Percentiles rank a stretch among this genome's conserved stretches.
Conservation (phyloP, 2,888 invertebrate genomes). For the Maniola hyperantus region DNA sequence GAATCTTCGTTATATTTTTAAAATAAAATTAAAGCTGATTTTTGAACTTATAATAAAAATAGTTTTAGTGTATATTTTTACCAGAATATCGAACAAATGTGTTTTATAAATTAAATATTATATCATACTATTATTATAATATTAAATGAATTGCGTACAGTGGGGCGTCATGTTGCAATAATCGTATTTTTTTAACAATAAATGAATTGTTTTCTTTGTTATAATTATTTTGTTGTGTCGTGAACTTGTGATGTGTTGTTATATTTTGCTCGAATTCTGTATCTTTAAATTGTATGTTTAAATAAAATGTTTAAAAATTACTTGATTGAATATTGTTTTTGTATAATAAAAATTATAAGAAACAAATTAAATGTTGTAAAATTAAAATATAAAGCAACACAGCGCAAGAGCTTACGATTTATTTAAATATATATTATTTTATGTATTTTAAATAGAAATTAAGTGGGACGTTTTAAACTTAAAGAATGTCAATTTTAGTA, state of each 20-base stretch:
- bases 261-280: conserved; percentile 55
- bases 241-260: conserved; percentile 37
- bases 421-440: background rate
- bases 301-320: background rate
- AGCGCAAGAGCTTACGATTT: conserved; percentile 21
- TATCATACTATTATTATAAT: conserved; percentile 34
- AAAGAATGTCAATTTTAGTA: conserved; percentile 19
- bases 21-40: conserved; percentile 7
- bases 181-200: conserved; percentile 43
- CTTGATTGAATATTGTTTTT: conserved; percentile 4
- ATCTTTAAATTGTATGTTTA: no score
- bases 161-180: conserved; percentile 30
- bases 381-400: conserved; percentile 21
- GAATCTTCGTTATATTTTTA: conserved; percentile 8
- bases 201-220: conserved; percentile 45
- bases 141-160: conserved; percentile 33
- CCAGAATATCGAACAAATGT: conserved; percentile 35
- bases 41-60: background rate
- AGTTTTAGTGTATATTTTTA: background rate
- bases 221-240: conserved; percentile 35
- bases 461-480: conserved; percentile 7
- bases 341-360: conserved; percentile 8
- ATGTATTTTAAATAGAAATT: conserved; percentile 6
- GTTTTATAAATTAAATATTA: conserved; percentile 3
- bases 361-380: background rate